Base-by-base conservation (phyloP, 2,797 vertebrate species). In the Manis javanica region DNA sequence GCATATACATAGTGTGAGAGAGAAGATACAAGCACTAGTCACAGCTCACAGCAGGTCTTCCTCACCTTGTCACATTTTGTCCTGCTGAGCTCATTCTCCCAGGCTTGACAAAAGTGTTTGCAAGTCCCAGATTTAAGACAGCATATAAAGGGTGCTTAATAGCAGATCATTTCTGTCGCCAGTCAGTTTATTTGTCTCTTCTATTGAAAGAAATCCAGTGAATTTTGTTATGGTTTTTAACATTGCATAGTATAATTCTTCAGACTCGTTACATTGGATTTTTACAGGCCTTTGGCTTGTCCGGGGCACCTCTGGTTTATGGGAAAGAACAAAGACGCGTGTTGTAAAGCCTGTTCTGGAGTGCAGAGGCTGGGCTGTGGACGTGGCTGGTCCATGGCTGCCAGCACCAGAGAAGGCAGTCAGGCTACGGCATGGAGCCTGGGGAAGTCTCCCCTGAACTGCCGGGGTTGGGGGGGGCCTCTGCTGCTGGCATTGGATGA, bases 111-210 rank as follows among this genome's bases (percentile, higher is more conserved):
- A 9, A 14, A 16, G 39, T 19, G 5, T 34, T 12, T 3, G 12
- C 2, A 31, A 18, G n/a, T 24, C 77, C 84, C 69, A 15, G 16
- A 4, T 64, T 11, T 16, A 10, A 57, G 63, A 23, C 29, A 2
- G 3, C 1, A 9, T 0, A 0, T 3, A 0, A 13, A 29, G 13
- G 83, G 24, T 1, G 21, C n/a, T 13, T 19, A 26, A 55, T 0
- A 10, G 69, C 81, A 5, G 34, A 13, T 53, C 51, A 3, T 13
- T 29, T 37, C 63, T 29, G 68, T 7, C 39, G 7, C 61, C 74
- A 3, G 3, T 14, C 29, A 39, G 15, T 37, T 15, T 39, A 21
- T 37, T 3, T 37, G 53, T 23, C 26, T 29, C 3, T 78, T 59
- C n/a, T 23, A 15, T 19, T 26, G 46, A 71, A 79, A 59, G 59